These are phyloP conservation scores for Syrmaticus mikado DNA, from an alignment of 2,113 vertebrate genomes.

Conservation along the genomic window DNA sequence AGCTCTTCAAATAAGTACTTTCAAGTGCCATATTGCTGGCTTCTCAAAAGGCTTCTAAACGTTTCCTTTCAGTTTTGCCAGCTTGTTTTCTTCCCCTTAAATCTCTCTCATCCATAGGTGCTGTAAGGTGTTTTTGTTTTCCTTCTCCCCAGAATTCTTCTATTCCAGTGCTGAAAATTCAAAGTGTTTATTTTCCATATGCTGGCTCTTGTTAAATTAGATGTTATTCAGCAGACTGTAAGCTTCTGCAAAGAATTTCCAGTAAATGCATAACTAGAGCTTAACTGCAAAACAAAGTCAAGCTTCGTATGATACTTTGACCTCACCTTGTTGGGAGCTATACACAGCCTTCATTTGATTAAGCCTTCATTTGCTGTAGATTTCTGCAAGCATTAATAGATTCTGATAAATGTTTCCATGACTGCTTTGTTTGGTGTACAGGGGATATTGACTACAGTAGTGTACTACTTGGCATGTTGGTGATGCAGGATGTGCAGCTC, in stretches of 20 bases:
- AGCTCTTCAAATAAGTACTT: background rate
- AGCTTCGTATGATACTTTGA: background rate
- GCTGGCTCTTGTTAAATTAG: background rate
- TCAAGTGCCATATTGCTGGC: background rate
- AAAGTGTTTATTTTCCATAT: background rate
- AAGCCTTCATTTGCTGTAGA: background rate
- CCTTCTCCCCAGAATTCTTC: background rate
- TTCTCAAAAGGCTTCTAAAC: background rate
- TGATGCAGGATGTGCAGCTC: conserved; percentile 97
- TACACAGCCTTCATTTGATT: background rate
- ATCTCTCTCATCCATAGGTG: background rate
- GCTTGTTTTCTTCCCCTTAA: background rate
- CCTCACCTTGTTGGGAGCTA: background rate
- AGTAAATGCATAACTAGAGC: background rate
- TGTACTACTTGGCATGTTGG: conserved; percentile 93
- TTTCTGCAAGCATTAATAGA: background rate
- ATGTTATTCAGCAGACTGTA: background rate
- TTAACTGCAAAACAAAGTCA: background rate
- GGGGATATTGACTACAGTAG: conserved; percentile 94
- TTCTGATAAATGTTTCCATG: conserved; percentile 24
- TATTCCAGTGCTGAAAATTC: background rate
- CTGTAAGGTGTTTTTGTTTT: background rate
- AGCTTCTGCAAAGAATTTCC: background rate
- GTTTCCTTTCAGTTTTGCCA: background rate
- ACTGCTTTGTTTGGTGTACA: conserved; percentile 56